Evolutionary conservation across 2,113 vertebrate species (phyloP), one percentile per base, ranked within the genome.

Genomic region (Ctenodactylus gundi): DNA sequence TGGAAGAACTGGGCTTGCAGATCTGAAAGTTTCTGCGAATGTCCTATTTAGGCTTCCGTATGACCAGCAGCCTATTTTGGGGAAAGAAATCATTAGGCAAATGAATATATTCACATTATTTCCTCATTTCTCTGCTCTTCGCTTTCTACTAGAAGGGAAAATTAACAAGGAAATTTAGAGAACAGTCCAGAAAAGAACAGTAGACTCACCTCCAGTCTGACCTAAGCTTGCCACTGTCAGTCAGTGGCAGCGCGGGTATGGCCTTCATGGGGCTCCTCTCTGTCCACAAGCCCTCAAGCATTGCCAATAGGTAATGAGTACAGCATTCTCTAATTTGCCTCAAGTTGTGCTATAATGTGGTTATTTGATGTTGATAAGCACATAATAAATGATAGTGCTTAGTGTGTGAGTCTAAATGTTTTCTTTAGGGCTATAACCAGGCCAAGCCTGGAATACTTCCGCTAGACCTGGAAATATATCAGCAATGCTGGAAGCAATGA

Each of bases 81-180:
- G 44, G 15, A 92, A 83, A 27, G 46, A 95, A 96, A 65, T 84
- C 76, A 65, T 36, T 44, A 90, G 75, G 27, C 12, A 25, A 72
- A 72, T 10, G 5, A 7, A 17, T 25, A 13, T 12, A 18, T 46
- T 78, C 57, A 14, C 1, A 29, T 65, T 46, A 55, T 84, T 84
- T 88, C 49, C 53, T 73, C 72, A 46, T 80, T 88, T 91, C 57
- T 31, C 29, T 58, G n/a, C 23, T 82, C 49, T 75, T 39, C 18
- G 21, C 70, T 93, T 96, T 88, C 57, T 90, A 31, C 60, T 75
- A 81, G 41, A 89, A 58, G 20, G 21, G 70, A 91, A 90, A 72
- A n/a, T 5, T n/a, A 93, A 25, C 20, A 77, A 91, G 20, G 25
- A 39, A 29, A 78, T 11, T 44, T 58, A 90, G 34, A 36, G 3